These are phyloP conservation scores for Creontiades dilutus DNA, from an alignment of 2,888 invertebrate genomes.

Conservation along the genomic window DNA sequence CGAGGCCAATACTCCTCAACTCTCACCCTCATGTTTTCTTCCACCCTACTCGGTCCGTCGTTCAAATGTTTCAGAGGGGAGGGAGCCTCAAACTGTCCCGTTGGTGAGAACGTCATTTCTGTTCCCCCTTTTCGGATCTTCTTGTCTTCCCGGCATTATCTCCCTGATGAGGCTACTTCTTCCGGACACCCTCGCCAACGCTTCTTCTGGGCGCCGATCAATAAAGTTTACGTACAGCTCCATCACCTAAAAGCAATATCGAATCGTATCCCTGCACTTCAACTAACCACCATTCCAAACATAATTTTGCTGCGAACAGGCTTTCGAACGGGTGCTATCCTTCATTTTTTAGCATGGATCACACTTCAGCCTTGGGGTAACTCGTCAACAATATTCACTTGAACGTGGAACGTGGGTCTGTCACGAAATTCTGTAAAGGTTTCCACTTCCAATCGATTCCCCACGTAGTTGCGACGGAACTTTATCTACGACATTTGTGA, in stretches of 20 bases:
- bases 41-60: conserved; percentile 25
- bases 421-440: too few species aligned
- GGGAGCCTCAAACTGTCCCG: neutral
- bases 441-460: too few species aligned
- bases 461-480: too few species aligned
- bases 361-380: too few species aligned
- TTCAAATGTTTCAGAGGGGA: conserved; percentile 1
- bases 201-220: neutral
- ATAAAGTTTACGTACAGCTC: neutral
- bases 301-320: too few species aligned
- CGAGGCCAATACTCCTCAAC: neutral
- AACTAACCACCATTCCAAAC: too few species aligned
- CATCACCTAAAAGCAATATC: neutral
- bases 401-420: too few species aligned
- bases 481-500: too few species aligned
- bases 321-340: too few species aligned
- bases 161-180: neutral
- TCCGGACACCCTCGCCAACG: neutral
- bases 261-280: too few species aligned
- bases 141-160: conserved; percentile 14
- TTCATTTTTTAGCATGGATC: too few species aligned
- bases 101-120: neutral
- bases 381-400: too few species aligned
- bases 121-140: neutral
- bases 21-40: neutral